Conservation (phyloP, 2,888 invertebrate species). For the Hesperia comma region DNA sequence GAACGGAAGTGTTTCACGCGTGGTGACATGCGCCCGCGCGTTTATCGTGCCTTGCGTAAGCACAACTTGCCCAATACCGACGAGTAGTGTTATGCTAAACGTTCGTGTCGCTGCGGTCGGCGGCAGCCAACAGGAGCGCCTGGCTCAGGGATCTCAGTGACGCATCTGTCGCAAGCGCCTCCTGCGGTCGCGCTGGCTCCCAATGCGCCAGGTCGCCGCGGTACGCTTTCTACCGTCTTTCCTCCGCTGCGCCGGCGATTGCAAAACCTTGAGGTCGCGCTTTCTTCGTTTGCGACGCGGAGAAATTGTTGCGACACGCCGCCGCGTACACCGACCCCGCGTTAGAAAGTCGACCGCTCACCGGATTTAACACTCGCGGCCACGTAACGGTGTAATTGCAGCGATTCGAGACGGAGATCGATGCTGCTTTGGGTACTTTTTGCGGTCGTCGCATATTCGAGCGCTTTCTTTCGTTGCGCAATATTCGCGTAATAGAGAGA, state of each 20-base stretch:
- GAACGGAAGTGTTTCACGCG: conserved; percentile 83
- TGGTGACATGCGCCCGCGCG: conserved; percentile 75
- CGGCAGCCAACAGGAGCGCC: conserved; percentile 46
- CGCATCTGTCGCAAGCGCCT: conserved; percentile 47
- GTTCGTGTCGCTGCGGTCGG: conserved; percentile 59
- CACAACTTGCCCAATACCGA: conserved; percentile 71
- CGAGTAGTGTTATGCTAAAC: conserved; percentile 55
- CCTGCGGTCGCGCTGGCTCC: conserved; percentile 52
- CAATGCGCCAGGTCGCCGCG: conserved; percentile 39
- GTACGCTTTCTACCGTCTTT: conserved; percentile 77
- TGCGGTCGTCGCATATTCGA: conserved; percentile 73
- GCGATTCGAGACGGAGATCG: conserved; percentile 75
- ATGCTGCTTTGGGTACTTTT: conserved; percentile 76
- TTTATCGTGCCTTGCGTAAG: conserved; percentile 80
- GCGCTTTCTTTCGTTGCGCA: conserved; percentile 82
- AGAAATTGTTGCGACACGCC: conserved; percentile 83
- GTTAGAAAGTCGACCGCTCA: conserved; percentile 83
- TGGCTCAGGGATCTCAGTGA: conserved; percentile 45
- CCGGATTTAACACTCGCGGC: conserved; percentile 77
- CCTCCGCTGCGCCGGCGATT: conserved; percentile 66
- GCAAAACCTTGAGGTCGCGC: conserved; percentile 83
- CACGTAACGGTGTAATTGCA: conserved; percentile 82
- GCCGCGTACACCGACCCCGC: conserved; percentile 81
- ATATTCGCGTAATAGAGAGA: conserved; percentile 71
- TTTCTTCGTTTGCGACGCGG: conserved; percentile 82